phyloP scores from a whole-genome alignment of 1,140 invertebrate genomes.

The Coptotermes formosanus region DNA sequence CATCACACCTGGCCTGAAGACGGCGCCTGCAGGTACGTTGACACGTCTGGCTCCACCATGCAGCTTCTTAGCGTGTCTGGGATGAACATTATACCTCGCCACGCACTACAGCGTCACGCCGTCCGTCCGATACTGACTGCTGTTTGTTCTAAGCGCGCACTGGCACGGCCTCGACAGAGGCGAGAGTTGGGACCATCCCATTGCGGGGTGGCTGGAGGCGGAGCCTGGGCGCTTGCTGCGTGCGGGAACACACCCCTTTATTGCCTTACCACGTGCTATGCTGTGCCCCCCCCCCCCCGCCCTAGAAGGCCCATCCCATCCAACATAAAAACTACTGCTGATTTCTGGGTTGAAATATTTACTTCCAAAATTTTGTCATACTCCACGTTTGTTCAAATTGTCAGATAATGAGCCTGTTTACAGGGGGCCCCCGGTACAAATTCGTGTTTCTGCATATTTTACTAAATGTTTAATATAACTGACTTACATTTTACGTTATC shows the following conservation, averaged over 20 bases:
- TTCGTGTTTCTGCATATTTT: too few relatives aligned
- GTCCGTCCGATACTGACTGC: too few relatives aligned
- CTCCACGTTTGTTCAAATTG: too few relatives aligned
- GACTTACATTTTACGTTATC: too few relatives aligned
- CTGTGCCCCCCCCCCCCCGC: neutral
- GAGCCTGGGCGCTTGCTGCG: neutral
- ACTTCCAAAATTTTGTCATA: too few relatives aligned
- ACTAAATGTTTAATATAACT: too few relatives aligned
- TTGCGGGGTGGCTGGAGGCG: neutral
- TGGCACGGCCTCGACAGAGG: neutral
- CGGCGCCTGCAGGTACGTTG: constrained; percentile 76
- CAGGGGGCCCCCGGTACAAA: too few relatives aligned
- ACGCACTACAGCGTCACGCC: constrained; percentile 11
- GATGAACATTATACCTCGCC: constrained; percentile 70
- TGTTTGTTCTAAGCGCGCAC: neutral
- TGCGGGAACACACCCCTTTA: constrained; percentile 17
- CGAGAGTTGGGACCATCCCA: neutral
- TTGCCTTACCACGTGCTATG: constrained; percentile 12
- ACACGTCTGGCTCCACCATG: constrained; percentile 82
- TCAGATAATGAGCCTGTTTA: too few relatives aligned
- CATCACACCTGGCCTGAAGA: constrained; percentile 73
- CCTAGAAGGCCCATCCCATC: neutral
- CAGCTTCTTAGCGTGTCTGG: constrained; percentile 75
- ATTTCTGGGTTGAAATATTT: neutral
- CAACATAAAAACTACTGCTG: neutral